These are phyloP conservation scores for Caenorhabditis parvicauda DNA, from an alignment of 2,888 invertebrate genomes.

Conservation along the genomic window DNA sequence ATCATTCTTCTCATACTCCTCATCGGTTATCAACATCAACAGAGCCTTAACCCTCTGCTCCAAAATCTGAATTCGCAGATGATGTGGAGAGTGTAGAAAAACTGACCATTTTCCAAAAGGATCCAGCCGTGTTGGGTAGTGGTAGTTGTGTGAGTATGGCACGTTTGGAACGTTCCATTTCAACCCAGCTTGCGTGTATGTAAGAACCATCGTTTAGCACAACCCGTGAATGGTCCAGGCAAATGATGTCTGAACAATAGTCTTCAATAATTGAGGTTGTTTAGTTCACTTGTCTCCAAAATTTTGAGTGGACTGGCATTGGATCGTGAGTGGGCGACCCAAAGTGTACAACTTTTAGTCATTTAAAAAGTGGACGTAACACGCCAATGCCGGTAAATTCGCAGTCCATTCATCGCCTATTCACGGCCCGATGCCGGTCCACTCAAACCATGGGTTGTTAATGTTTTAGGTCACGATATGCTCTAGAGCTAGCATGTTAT, in stretches of 20 bases:
- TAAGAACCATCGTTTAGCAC: conserved; percentile 14
- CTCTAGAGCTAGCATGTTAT: background rate
- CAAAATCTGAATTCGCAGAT: conserved; percentile 9
- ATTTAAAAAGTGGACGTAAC: too few relatives aligned
- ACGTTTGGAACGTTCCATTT: conserved; percentile 17
- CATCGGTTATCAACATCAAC: conserved; percentile 27
- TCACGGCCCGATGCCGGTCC: too few relatives aligned
- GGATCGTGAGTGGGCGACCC: too few relatives aligned
- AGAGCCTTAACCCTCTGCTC: conserved; percentile 32
- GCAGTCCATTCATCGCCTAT: too few relatives aligned
- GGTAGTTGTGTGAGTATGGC: conserved; percentile 40
- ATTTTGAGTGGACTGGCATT: too few relatives aligned
- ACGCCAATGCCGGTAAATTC: too few relatives aligned
- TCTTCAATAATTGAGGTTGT: too few relatives aligned
- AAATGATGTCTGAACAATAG: conserved; percentile 29
- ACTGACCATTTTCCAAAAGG: conserved; percentile 41
- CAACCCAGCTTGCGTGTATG: conserved; percentile 39
- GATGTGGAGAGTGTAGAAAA: background rate
- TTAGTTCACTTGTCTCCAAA: too few relatives aligned
- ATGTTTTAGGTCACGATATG: too few relatives aligned
- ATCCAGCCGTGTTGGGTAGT: conserved; percentile 22
- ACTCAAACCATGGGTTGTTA: too few relatives aligned
- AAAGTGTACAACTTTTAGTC: too few relatives aligned
- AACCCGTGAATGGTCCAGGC: conserved; percentile 43
- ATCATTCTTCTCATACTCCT: conserved; percentile 24